Conservation (phyloP, 2,113 vertebrate species). For the Gasterosteus nipponicus region DNA sequence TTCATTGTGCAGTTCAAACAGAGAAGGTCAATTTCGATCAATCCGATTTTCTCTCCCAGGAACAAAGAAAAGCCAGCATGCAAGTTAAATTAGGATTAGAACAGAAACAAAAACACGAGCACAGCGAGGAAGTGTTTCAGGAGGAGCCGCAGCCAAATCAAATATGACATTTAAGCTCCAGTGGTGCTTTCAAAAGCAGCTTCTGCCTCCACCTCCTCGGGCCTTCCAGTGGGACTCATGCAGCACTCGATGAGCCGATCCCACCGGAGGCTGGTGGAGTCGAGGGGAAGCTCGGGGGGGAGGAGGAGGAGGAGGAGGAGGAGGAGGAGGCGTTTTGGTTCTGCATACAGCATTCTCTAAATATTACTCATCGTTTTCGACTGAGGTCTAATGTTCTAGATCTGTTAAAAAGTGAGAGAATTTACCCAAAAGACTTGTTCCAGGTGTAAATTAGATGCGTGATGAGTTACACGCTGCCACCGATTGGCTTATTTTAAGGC, state of each 20-base stretch:
- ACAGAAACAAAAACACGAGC: background rate
- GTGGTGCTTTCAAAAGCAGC: background rate
- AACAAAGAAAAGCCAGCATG: too few species aligned
- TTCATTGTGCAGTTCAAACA: background rate
- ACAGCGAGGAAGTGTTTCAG: background rate
- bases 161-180: background rate
- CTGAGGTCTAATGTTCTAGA: background rate
- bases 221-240: background rate
- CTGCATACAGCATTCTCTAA: background rate
- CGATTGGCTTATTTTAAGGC: background rate
- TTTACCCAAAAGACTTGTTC: background rate
- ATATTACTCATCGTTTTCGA: background rate
- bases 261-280: background rate
- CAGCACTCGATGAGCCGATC: background rate
- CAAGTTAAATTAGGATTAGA: too few species aligned
- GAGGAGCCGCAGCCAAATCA: background rate
- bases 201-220: background rate
- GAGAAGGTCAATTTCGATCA: too few species aligned
- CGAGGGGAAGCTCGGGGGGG: background rate
- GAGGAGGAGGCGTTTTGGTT: background rate
- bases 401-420: background rate
- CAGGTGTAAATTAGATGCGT: background rate
- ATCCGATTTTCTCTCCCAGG: too few species aligned
- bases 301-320: too few species aligned
- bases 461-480: background rate